Evolutionary conservation across 92 coral and sea anemone species (phyloP).

Genomic region (Bergia sp.): DNA sequence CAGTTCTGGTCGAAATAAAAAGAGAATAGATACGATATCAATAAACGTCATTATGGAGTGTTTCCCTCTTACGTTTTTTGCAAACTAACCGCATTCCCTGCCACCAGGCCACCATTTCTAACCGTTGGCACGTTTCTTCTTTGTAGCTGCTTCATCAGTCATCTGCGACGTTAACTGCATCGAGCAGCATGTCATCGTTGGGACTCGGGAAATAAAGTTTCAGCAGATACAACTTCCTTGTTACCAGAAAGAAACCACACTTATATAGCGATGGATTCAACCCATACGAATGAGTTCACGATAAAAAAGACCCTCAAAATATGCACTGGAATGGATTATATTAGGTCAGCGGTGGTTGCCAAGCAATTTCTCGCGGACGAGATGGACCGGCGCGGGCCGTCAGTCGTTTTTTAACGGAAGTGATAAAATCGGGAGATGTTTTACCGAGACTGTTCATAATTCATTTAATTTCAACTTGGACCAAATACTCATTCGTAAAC

Average conservation of each 20-base stretch:
- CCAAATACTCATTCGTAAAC: constrained; percentile 6
- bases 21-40: too few species aligned
- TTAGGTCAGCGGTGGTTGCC: constrained; percentile 25
- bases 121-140: not conserved
- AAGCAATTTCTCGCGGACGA: not conserved
- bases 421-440: constrained; percentile 14
- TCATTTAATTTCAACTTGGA: not conserved
- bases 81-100: too few species aligned
- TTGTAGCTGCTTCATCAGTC: constrained; percentile 33
- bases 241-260: constrained; percentile 24
- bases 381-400: constrained; percentile 40
- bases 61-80: too few species aligned
- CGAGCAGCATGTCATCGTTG: constrained; percentile 42
- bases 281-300: not conserved
- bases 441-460: not conserved
- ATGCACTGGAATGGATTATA: not conserved
- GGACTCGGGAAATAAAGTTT: constrained; percentile 24
- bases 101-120: not conserved
- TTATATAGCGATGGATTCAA: not conserved
- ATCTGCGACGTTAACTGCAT: constrained; percentile 24
- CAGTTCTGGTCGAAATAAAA: too few species aligned
- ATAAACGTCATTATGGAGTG: too few species aligned
- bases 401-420: constrained; percentile 18
- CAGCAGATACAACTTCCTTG: not conserved
- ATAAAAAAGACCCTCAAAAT: not conserved